Base-by-base conservation (phyloP, 37 sponge, comb jelly and placozoan genomes). In the Chondrilla cf. caribensis region DNA sequence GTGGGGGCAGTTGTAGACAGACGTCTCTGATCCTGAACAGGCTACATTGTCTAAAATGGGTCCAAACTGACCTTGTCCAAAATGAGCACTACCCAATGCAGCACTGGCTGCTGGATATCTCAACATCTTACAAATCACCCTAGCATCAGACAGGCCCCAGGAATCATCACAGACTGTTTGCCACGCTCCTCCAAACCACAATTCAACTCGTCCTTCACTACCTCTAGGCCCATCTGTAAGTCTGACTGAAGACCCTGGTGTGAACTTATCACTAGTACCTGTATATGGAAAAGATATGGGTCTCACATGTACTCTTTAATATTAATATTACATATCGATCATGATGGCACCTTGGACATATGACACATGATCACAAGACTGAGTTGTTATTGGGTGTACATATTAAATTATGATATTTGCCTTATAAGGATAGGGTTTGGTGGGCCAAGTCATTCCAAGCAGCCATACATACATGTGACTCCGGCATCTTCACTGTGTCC, bases 181-280 rank as follows among this genome's bases (percentile, higher is more conserved):
- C 81, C 81, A 80, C 21, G 3, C 24, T 18, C 64, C 64, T 14
- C 9, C 31, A 14, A 33, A 59, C 38, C 29, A 38, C 26, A 80
- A 15, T 35, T 80, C 81, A 17, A 80, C 81, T 59, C 81, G 22
- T 59, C 81, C 81, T 59, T 58, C 65, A 80, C 60, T 59, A 58
- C 11, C 65, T 19, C 35, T 28, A 31, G 58, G 25, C 3, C 81
- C 81, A 37, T 35, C 81, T 17, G 44, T 25, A 6, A 80, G 62
- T 59, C 81, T 9, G 15, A 47, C 11, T 6, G 9, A 14, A 11
- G 51, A 47, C n/a, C n/a, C n/a, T n/a, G n/a, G n/a, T 47, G 51
- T 14, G 6, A 6, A 6, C 51, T 47, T 47, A 47, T 47, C 51
- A 47, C 11, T 47, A 47, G 51, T 47, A 47, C 51, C 51, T 47